phyloP scores from a whole-genome alignment of 2,888 invertebrate genomes.

The Drosophila formosana region DNA sequence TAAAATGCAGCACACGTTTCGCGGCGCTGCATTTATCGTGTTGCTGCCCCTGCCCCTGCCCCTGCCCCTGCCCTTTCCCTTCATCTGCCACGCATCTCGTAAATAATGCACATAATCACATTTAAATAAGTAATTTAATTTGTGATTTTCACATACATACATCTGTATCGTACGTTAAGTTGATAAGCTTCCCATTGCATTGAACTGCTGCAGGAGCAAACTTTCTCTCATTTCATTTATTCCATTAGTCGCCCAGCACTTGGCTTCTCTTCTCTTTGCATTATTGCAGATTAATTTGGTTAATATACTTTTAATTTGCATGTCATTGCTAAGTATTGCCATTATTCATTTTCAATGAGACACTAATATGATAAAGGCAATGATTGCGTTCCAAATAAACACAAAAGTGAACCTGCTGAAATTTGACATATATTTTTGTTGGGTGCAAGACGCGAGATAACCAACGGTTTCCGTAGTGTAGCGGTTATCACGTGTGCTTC shows the following conservation, averaged over 20 bases:
- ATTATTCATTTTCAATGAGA: neutral
- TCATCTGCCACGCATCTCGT: constrained; percentile 36
- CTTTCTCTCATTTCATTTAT: neutral
- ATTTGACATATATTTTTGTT: too few relatives aligned
- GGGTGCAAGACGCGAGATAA: neutral
- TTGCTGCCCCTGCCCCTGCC: neutral
- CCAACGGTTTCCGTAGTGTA: constrained; percentile 83
- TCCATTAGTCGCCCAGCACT: neutral
- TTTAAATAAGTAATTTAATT: constrained; percentile 80
- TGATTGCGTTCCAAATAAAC: too few relatives aligned
- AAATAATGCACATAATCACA: constrained; percentile 79
- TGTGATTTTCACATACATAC: constrained; percentile 72
- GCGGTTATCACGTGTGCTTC: constrained; percentile 85
- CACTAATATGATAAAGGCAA: too few relatives aligned
- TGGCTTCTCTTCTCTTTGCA: neutral
- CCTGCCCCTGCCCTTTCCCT: constrained; percentile 1
- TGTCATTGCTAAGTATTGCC: neutral
- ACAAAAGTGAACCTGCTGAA: too few relatives aligned
- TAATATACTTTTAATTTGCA: neutral
- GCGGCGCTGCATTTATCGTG: constrained; percentile 69
- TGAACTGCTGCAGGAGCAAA: neutral
- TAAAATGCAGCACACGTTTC: constrained; percentile 75
- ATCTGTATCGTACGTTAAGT: constrained; percentile 54
- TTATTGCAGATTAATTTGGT: neutral
- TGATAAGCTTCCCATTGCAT: constrained; percentile 34